phyloP scores from a whole-genome alignment of 2,113 vertebrate genomes.

The Hypanus sabinus region DNA sequence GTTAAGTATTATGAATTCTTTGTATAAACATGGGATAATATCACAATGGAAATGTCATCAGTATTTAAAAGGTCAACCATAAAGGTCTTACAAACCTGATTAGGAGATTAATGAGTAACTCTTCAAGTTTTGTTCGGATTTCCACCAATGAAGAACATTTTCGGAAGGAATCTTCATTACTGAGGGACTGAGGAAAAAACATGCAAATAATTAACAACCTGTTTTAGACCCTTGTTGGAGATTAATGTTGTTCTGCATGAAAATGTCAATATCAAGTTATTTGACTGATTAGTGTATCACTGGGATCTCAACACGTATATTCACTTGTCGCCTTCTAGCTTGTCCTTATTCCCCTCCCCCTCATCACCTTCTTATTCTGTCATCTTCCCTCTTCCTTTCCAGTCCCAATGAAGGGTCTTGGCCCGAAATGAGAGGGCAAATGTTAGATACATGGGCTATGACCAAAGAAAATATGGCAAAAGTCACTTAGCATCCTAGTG shows the following conservation, averaged over 20 bases:
- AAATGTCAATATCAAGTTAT: background rate
- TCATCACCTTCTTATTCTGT: no score
- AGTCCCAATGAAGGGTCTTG: no score
- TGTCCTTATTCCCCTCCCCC: no score
- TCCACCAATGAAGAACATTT: slow-evolving; percentile 69
- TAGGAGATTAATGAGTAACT: slow-evolving; percentile 64
- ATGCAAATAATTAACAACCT: background rate
- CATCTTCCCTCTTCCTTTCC: no score
- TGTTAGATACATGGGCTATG: no score
- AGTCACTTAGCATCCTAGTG: no score
- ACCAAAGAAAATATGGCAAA: no score
- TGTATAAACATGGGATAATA: slow-evolving; percentile 5
- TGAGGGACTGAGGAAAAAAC: slow-evolving; percentile 67
- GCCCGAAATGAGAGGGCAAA: no score
- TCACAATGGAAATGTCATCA: slow-evolving; percentile 20
- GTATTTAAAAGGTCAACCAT: background rate
- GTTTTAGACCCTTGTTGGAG: background rate
- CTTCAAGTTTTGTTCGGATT: slow-evolving; percentile 64
- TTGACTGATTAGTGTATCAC: background rate
- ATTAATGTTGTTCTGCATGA: background rate
- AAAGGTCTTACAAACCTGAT: slow-evolving; percentile 58
- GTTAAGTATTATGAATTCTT: background rate
- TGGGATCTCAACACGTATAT: background rate
- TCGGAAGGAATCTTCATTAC: slow-evolving; percentile 85
- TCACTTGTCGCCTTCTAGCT: no score